Percentiles rank a stretch among this genome's conserved stretches.
phyloP scores from a whole-genome alignment of 1,140 invertebrate species.

The Tyrophagus putrescentiae region DNA sequence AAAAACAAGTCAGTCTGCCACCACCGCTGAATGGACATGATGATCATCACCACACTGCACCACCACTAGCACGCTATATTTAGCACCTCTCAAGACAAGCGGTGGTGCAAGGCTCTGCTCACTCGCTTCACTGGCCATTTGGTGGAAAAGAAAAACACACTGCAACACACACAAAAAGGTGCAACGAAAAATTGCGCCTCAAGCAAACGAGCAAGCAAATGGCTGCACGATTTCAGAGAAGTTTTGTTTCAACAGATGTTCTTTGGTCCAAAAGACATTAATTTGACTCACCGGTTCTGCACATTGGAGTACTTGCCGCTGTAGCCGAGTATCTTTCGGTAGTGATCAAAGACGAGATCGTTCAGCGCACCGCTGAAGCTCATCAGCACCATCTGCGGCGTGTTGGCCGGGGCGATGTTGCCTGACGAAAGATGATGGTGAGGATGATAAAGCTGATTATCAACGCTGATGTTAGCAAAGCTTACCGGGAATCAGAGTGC shows the following conservation, averaged over 20 bases:
- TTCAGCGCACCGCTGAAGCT: slow-evolving; percentile 29
- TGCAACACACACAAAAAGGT: no score
- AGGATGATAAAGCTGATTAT: background rate
- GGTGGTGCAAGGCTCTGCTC: background rate
- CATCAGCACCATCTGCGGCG: slow-evolving; percentile 28
- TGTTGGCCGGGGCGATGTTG: slow-evolving; percentile 24
- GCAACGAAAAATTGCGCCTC: no score
- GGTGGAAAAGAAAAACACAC: no score
- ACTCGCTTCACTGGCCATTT: background rate
- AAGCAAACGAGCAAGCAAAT: background rate
- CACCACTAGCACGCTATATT: no score
- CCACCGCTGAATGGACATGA: no score
- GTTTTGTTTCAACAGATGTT: no score
- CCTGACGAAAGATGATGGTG: no score
- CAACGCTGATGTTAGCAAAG: background rate
- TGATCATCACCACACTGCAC: no score
- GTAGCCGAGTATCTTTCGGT: slow-evolving; percentile 23
- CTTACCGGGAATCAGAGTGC: slow-evolving; percentile 67
- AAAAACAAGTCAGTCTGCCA: no score
- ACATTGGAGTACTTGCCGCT: slow-evolving; percentile 4
- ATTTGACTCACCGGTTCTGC: slow-evolving; percentile 12
- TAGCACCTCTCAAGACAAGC: no score
- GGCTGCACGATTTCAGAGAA: background rate
- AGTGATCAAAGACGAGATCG: slow-evolving; percentile 23
- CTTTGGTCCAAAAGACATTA: no score